Percentiles rank a stretch among this genome's conserved stretches.
These are phyloP conservation scores for Saccopteryx bilineata DNA, from an alignment of 2,113 vertebrate genomes.

Conservation along the genomic window DNA sequence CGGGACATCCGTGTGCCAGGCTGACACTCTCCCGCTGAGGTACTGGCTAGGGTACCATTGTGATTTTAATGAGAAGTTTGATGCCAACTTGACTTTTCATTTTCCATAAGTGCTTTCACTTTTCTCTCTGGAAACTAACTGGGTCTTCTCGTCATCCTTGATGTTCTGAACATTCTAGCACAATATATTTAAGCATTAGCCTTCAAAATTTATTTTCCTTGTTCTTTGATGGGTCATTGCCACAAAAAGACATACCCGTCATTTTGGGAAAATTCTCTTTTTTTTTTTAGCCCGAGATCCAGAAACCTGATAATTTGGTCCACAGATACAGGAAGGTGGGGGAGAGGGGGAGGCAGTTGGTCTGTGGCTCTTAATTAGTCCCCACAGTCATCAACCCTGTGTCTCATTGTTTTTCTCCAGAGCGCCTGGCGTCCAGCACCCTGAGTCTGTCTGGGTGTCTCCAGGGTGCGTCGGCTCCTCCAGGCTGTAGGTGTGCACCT, in stretches of 20 bases:
- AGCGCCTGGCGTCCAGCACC: not conserved
- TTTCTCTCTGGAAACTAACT: not conserved
- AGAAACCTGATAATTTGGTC: not conserved
- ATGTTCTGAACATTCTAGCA: conserved; percentile 26
- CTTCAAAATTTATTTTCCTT: conserved; percentile 40
- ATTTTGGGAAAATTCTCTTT: not conserved
- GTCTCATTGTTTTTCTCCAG: not conserved
- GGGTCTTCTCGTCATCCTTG: not conserved
- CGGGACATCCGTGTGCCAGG: no score
- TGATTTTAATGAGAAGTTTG: conserved; percentile 34
- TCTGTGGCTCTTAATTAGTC: not conserved
- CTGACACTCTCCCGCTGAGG: no score
- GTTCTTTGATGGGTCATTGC: not conserved
- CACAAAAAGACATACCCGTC: not conserved
- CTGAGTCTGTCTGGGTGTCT: not conserved
- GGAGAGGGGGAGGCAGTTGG: not conserved
- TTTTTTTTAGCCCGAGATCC: not conserved
- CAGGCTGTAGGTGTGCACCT: not conserved
- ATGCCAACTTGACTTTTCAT: not conserved
- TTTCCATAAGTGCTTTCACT: conserved; percentile 13
- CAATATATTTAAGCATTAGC: not conserved
- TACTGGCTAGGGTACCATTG: not conserved
- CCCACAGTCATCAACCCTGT: not conserved
- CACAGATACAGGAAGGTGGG: not conserved
- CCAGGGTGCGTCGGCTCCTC: not conserved